A percentile compares a stretch with the other conserved stretches of the same genome.
Evolutionary conservation across 2,113 vertebrate species (phyloP).

Genomic region (Ranitomeya variabilis): DNA sequence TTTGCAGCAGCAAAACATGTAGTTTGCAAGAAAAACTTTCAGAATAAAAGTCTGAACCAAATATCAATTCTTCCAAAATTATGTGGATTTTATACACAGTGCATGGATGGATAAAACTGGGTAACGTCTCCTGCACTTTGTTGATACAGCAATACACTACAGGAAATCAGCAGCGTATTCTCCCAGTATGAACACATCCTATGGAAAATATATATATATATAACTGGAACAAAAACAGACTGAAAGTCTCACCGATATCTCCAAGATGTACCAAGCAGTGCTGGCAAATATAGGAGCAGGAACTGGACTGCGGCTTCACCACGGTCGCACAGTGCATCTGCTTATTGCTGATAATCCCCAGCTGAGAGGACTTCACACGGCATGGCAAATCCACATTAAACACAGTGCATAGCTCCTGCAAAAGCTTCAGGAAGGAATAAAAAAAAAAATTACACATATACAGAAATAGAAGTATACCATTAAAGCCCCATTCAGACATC

Average conservation of each 20-base stretch:
- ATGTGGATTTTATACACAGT: no score
- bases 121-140: no score
- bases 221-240: background rate
- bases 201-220: no score
- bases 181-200: no score
- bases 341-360: slow-evolving; percentile 98
- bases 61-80: no score
- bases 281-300: slow-evolving; percentile 99
- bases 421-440: slow-evolving; percentile 72
- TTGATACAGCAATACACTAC: no score
- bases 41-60: no score
- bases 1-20: no score
- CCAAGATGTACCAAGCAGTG: slow-evolving; percentile 99
- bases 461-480: slow-evolving; percentile 20
- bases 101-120: no score
- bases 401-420: slow-evolving; percentile 98
- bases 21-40: no score
- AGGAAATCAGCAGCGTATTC: no score
- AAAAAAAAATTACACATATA: background rate
- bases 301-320: slow-evolving; percentile 96
- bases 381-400: slow-evolving; percentile 98
- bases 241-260: slow-evolving; percentile 88
- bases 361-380: slow-evolving; percentile 94
- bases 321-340: slow-evolving; percentile 87
- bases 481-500: background rate